Evolutionary conservation across 2,113 vertebrate species (phyloP), one percentile per base, ranked within the genome.

Genomic region (Cyanoramphus novaezelandiae): DNA sequence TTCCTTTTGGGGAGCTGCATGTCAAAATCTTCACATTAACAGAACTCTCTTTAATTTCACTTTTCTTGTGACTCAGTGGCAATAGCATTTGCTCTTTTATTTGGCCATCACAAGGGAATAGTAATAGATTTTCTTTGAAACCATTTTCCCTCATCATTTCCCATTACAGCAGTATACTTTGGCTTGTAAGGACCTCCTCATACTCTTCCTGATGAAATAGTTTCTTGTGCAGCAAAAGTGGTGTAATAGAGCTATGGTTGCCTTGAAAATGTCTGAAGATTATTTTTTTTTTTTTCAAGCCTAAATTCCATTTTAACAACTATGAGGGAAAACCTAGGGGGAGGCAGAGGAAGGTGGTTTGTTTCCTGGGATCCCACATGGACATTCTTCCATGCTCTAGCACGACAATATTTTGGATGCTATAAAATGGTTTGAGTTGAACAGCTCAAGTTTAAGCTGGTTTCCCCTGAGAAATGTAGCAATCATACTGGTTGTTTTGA

Each of bases 91-190:
- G 76, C 82, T 96, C 79, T 95, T 96, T 89, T 97, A 94, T 97
- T 97, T 97, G 95, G 82, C 85, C 77, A 49, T 95, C 94, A 65
- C 92, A 87, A 91, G 94, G 91, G 92, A 92, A 79, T 91, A 76
- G 93, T 95, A 95, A 97, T 96, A 97, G 96, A 95, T 96, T 95
- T 97, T 96, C 95, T 95, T 88, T 96, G 94, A 96, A 97, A 96
- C 93, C 67, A 94, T 97, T 97, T 97, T 88, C 82, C 70, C 49
- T 97, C 95, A 97, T 97, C 88, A 90, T 96, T 97, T 97, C 87
- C 79, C 70, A 89, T 97, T 97, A 96, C 64, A 90, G 84, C 86
- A 89, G 92, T 72, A 72, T 90, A 78, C 92, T 93, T 89, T 77
- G 82, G 63, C 86, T 95, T 92, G 35, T 67, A 82, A 95, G 92